Base-by-base conservation (phyloP, 2,797 vertebrate species). In the Enteromius radiatus region DNA sequence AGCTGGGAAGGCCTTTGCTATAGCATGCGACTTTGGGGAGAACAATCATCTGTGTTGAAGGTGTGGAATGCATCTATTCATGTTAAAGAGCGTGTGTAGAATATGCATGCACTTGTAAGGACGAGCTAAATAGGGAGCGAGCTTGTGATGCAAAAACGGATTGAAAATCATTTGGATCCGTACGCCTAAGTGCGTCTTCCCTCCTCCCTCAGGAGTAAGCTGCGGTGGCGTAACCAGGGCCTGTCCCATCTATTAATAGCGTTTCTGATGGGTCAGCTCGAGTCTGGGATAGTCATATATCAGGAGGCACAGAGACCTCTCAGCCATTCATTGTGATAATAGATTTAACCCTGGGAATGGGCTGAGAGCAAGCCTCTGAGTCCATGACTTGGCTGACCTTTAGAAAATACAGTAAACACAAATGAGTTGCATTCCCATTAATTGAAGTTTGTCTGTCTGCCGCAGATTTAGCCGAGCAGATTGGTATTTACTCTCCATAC, bases 311-410 rank as follows among this genome's bases (percentile, higher is more conserved):
- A 93, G 38, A 88, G 93, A 92, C 88, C 92, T 92, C 94, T 90
- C 83, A 95, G 94, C 96, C 96, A 96, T 98, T 97, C 95, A 97
- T 97, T 97, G 93, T 94, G 95, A 96, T 96, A 96, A 97, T 96
- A 94, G 96, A 94, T 96, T 95, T 97, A 97, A 98, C 96, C 96
- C 96, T 97, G 96, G 95, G 96, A 97, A 97, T 95, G 95, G 96
- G 95, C 95, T 94, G 94, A 97, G 96, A 96, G 94, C 95, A 90
- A 92, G 94, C 93, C 93, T 95, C 93, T 92, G 92, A 95, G 95
- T 94, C 96, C 96, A 93, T 96, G 95, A 94, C 95, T 95, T 91
- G 92, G 95, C 93, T 94, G 96, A 97, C 96, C 96, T 97, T 97
- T 97, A 92, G 89, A 93, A 94, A 96, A 96, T 93, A 96, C 91